A percentile compares a stretch with the other conserved stretches of the same genome.
Evolutionary conservation across 2,113 vertebrate genomes (phyloP).

Genomic region (Archocentrus centrarchus): DNA sequence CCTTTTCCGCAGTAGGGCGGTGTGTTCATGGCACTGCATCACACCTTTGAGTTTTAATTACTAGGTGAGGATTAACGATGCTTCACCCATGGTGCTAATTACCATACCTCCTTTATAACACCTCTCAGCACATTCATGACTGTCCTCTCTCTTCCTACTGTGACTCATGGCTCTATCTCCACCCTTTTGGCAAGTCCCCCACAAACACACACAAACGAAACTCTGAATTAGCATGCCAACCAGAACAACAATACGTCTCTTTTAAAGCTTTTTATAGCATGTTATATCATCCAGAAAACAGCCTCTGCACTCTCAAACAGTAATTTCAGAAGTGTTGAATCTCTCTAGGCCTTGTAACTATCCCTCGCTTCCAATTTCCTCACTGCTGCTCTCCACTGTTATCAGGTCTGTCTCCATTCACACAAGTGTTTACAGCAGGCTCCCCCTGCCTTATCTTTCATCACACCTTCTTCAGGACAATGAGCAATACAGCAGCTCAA

Average conservation of each 20-base stretch:
- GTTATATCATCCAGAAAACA: slow-evolving; percentile 70
- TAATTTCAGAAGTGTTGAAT: slow-evolving; percentile 62
- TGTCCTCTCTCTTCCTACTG: slow-evolving; percentile 47
- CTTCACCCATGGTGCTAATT: slow-evolving; percentile 79
- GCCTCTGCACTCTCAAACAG: slow-evolving; percentile 55
- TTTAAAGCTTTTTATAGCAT: slow-evolving; percentile 66
- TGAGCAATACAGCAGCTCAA: slow-evolving; percentile 45
- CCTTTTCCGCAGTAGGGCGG: slow-evolving; percentile 55
- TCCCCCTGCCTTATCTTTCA: slow-evolving; percentile 60
- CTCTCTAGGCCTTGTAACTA: slow-evolving; percentile 61
- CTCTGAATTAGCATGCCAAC: slow-evolving; percentile 65
- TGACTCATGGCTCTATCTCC: slow-evolving; percentile 51
- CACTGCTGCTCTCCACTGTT: slow-evolving; percentile 57
- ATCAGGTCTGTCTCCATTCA: slow-evolving; percentile 68
- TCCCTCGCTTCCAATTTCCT: slow-evolving; percentile 68
- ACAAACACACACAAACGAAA: slow-evolving; percentile 40
- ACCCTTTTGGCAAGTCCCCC: slow-evolving; percentile 12
- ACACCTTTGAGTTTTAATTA: slow-evolving; percentile 80
- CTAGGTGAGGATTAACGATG: slow-evolving; percentile 79
- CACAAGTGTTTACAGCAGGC: slow-evolving; percentile 68
- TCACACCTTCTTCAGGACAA: slow-evolving; percentile 55
- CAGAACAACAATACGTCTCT: slow-evolving; percentile 58
- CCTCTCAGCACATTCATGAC: slow-evolving; percentile 72
- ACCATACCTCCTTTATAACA: slow-evolving; percentile 73
- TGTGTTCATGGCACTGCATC: slow-evolving; percentile 71